Evolutionary conservation across 2,888 invertebrate genomes (phyloP), one percentile per base, ranked within the genome.

Genomic region (Brachycybe producta): DNA sequence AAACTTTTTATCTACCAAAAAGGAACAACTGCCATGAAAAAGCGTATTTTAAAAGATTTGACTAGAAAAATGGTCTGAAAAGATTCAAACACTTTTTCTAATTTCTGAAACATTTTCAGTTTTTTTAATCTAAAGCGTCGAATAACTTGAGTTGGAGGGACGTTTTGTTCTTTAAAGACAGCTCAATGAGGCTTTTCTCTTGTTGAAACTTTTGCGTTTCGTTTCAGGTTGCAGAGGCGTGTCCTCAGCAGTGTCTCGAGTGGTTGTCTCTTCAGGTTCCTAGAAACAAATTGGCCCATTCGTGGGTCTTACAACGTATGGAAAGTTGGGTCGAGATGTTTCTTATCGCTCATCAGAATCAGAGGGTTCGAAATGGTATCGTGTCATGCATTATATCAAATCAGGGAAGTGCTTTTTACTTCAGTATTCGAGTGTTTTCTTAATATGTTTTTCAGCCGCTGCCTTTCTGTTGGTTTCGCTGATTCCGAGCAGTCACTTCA

Each of bases 271-370:
- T 62, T 27, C 68, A 70, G 57, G 70, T 81, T 44, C 70, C 88
- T 0, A 77, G 90, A 53, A 92, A 90, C 69, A 84, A 90, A 65
- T 75, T 86, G 43, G 88, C 87, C 0, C 90, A 90, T 67, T 78
- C 83, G 41, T 91, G 88, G 85, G 87, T 90, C 13, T 71, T 92
- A n/a, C 82, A 82, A 59, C 84, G 84, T n/a, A 78, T 90, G 59
- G 88, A 90, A 57, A 82, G 79, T 23, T 92, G 92, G 91, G 75
- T 91, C 50, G 91, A 92, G 65, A 79, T 82, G 56, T 91, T 86
- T 67, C 74, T 92, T 52, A 75, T 92, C 53, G 84, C 81, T 5
- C 84, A 90, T 60, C 76, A 75, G 53, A 87, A 87, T 63, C 84
- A 86, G 57, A 72, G 91, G 28, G 92, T 92, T 50, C 75, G 92